These are phyloP conservation scores for Lycopodina hypogea DNA, from an alignment of 37 sponge, comb jelly and placozoan genomes.

Conservation along the genomic window DNA sequence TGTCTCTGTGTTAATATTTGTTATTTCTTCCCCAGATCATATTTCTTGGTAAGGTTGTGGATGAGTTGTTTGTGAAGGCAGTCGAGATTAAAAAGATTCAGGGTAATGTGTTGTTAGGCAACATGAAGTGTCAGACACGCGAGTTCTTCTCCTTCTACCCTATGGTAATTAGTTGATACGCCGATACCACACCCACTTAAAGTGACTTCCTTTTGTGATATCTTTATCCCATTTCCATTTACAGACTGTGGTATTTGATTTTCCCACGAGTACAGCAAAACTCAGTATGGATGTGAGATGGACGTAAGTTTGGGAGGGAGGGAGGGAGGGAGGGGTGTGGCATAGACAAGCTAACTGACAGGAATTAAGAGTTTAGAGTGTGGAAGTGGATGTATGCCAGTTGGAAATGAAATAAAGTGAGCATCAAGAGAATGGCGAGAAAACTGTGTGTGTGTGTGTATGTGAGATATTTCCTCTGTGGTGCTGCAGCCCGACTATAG, in stretches of 20 bases:
- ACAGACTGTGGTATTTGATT: conserved; percentile 20
- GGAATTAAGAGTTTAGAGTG: no score
- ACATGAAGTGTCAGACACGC: conserved; percentile 59
- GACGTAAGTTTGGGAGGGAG: conserved; percentile 16
- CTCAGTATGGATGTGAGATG: conserved; percentile 60
- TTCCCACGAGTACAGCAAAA: conserved; percentile 35
- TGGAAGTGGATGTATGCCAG: no score
- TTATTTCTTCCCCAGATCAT: conserved; percentile 51
- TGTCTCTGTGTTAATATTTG: no score
- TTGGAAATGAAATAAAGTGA: neutral
- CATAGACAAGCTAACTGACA: no score
- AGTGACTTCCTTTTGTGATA: neutral
- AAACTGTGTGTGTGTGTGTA: neutral
- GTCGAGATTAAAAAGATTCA: conserved; percentile 67
- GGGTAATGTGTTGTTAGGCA: conserved; percentile 50
- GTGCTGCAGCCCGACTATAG: conserved; percentile 51
- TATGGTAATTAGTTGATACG: conserved; percentile 26
- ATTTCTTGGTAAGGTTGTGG: conserved; percentile 58
- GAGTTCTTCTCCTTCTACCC: conserved; percentile 74
- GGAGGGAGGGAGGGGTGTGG: no score
- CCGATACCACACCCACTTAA: no score
- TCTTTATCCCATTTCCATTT: neutral
- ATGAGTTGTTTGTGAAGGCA: conserved; percentile 66
- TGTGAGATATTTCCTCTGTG: neutral
- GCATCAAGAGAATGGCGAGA: no score